These are phyloP conservation scores for Brachirus orientalis DNA, from an alignment of 2,113 vertebrate genomes.

Conservation along the genomic window DNA sequence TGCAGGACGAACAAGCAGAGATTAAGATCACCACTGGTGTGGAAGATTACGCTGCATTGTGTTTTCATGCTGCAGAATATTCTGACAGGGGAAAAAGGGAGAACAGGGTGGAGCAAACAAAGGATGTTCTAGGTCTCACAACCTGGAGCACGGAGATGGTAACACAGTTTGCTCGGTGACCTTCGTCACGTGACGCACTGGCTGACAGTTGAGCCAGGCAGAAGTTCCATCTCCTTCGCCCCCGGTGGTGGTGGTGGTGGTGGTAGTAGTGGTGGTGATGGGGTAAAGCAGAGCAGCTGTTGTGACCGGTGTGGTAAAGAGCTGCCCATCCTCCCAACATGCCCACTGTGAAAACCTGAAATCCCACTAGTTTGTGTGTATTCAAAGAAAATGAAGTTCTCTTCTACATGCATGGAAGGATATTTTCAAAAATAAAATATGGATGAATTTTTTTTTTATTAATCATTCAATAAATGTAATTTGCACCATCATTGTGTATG, in stretches of 20 bases:
- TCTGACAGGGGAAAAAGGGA: background rate
- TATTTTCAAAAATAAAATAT: background rate
- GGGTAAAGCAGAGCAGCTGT: slow-evolving; percentile 69
- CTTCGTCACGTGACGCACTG: slow-evolving; percentile 61
- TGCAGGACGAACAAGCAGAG: slow-evolving; percentile 32
- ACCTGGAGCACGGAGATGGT: slow-evolving; percentile 52
- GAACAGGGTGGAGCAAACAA: background rate
- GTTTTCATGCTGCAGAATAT: slow-evolving; percentile 26
- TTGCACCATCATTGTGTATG: no score
- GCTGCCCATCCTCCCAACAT: slow-evolving; percentile 35
- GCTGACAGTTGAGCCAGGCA: slow-evolving; percentile 50
- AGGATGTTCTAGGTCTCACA: slow-evolving; percentile 55
- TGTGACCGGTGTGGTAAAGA: slow-evolving; percentile 67
- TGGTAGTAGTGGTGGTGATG: slow-evolving; percentile 22
- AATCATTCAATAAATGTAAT: no score
- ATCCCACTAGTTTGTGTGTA: slow-evolving; percentile 10
- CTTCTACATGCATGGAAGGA: background rate
- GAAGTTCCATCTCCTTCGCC: slow-evolving; percentile 67
- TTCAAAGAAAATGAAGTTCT: slow-evolving; percentile 6
- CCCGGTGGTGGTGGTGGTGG: slow-evolving; percentile 59
- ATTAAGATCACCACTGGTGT: slow-evolving; percentile 40
- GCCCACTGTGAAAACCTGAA: slow-evolving; percentile 16
- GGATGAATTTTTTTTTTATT: no score
- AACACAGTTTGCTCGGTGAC: slow-evolving; percentile 62
- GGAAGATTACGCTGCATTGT: slow-evolving; percentile 44